Percentiles rank a stretch among this genome's conserved stretches.
Evolutionary conservation across 2,113 vertebrate species (phyloP).

Genomic region (Saguinus midas): DNA sequence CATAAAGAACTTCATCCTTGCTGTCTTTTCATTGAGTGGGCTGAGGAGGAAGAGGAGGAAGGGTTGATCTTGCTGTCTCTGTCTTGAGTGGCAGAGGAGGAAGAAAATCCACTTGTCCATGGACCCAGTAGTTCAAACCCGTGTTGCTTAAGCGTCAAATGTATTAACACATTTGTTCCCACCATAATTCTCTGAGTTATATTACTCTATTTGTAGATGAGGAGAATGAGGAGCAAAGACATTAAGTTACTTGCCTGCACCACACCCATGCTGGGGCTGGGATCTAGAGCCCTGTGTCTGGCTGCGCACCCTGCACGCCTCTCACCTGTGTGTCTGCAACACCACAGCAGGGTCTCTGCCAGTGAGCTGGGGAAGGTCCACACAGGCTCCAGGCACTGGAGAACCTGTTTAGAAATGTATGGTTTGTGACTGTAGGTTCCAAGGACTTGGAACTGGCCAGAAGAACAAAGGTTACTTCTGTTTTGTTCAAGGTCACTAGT

Average conservation of each 20-base stretch:
- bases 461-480: not conserved
- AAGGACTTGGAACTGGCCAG: not conserved
- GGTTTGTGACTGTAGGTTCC: not conserved
- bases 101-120: too few relatives aligned
- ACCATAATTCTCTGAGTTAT: not conserved
- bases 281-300: not conserved
- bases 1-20: too few relatives aligned
- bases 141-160: not conserved
- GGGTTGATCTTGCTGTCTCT: too few relatives aligned
- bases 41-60: too few relatives aligned
- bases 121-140: too few relatives aligned
- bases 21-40: too few relatives aligned
- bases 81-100: too few relatives aligned
- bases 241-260: not conserved
- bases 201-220: not conserved
- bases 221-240: not conserved
- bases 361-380: not conserved
- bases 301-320: not conserved
- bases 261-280: not conserved
- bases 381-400: not conserved
- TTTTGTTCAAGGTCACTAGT: not conserved
- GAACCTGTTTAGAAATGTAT: not conserved
- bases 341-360: too few relatives aligned
- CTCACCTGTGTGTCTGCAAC: not conserved
- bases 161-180: not conserved